Base-by-base conservation (phyloP, 2,113 vertebrate genomes). In the Cololabis saira region DNA sequence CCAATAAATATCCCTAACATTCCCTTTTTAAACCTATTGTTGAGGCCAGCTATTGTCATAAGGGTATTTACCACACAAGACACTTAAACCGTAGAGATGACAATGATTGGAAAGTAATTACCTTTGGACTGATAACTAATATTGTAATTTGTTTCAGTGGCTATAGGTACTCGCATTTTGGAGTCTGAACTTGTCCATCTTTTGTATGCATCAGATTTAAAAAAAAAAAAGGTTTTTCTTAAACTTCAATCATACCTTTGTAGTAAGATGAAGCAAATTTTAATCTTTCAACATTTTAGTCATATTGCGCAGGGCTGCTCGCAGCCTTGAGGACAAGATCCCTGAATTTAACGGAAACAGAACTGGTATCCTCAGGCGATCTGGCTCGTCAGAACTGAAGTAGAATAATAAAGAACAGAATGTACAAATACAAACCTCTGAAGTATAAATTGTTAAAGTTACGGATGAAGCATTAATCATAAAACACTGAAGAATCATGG, bases 401-500 rank as follows among this genome's bases (percentile, higher is more conserved):
- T 37, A 10, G 37, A 80, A 74, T 49, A 66, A 61, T 59, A 56
- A 70, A 67, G n/a, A 55, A 59, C 11, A 16, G 16, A 67, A 43
- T 37, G 33, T 37, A 37, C 6, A 57, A 58, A 52, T 57, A 49
- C 67, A 67, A 67, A 40, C 19, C 40, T 54, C 68, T 16, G 0
- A 63, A 70, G 52, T 73, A 37, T 54, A 47, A 80, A 66, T 74
- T n/a, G 30, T 59, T 74, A 78, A 49, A 78, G 74, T 87, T 67
- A 85, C 73, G 64, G 66, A 81, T 80, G 33, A 86, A 47, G 42
- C 60, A 86, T 81, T 80, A 74, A 86, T 89, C 81, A 82, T n/a
- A 47, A 78, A 66, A 70, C 1, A 6, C 51, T 67, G 13, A 54
- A 63, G 49, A 85, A 82, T 76, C 61, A 65, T 17, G 6, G 60